phyloP scores from a whole-genome alignment of 2,797 vertebrate genomes.

The Nyctalus aviator region DNA sequence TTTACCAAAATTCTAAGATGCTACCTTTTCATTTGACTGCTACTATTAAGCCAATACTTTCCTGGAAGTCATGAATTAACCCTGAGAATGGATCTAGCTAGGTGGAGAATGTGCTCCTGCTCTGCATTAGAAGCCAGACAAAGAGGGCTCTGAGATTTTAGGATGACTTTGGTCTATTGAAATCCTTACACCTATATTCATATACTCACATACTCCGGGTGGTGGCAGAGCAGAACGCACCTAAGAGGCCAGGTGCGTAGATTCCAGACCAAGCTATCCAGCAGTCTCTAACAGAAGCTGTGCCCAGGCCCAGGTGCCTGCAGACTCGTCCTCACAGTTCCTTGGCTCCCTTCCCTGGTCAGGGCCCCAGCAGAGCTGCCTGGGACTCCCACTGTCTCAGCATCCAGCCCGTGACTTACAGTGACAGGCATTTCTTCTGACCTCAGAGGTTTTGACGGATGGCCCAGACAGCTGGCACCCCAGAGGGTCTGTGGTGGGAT shows the following conservation, averaged over 20 bases:
- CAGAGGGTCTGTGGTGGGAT: background rate
- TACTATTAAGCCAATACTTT: background rate
- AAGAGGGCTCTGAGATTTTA: background rate
- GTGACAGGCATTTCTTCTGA: background rate
- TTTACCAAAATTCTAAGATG: background rate
- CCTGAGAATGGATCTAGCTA: background rate
- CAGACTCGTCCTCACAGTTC: rapidly evolving
- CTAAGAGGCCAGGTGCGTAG: background rate
- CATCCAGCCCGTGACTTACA: background rate
- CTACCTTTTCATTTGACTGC: background rate
- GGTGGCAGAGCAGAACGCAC: background rate
- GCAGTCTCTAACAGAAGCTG: background rate
- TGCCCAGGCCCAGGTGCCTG: rapidly evolving
- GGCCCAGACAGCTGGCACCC: background rate
- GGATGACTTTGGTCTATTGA: rapidly evolving
- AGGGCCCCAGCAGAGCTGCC: too few species aligned
- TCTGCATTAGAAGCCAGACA: background rate
- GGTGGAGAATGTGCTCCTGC: rapidly evolving
- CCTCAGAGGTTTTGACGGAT: background rate
- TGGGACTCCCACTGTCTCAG: background rate
- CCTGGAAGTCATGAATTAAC: background rate
- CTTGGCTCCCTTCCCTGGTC: background rate
- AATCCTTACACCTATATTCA: background rate
- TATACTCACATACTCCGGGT: background rate
- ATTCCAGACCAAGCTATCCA: background rate